These are phyloP conservation scores for Nannobrachium achirus DNA, from an alignment of 2,113 vertebrate genomes.

Conservation along the genomic window DNA sequence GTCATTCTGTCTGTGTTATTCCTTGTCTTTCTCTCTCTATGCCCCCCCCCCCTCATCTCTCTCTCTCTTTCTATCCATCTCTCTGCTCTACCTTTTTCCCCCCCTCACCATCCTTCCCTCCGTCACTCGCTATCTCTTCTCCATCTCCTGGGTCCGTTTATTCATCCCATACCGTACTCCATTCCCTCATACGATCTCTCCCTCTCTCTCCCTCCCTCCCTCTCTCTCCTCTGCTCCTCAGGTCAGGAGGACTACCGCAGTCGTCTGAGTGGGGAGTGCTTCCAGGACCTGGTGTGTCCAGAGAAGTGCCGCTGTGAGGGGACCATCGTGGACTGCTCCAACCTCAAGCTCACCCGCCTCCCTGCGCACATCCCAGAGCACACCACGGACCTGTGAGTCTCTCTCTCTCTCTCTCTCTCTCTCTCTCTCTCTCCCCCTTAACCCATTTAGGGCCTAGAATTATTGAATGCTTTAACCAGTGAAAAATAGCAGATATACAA, in stretches of 20 bases:
- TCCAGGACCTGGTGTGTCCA: constrained; percentile 94
- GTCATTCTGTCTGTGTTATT: not conserved
- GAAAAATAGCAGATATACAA: too few relatives aligned
- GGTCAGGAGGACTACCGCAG: constrained; percentile 95
- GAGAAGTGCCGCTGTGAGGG: constrained; percentile 96
- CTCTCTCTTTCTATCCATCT: too few relatives aligned
- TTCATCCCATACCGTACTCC: not conserved
- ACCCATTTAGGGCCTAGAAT: too few relatives aligned
- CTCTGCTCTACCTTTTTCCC: not conserved
- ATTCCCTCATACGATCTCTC: too few relatives aligned
- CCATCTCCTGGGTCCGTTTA: not conserved
- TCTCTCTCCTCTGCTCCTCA: constrained; percentile 55
- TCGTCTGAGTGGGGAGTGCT: constrained; percentile 91
- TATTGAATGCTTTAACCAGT: too few relatives aligned
- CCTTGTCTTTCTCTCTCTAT: not conserved
- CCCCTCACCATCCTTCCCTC: not conserved
- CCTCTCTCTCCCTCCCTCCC: not conserved
- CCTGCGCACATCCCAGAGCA: constrained; percentile 92
- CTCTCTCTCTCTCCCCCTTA: too few relatives aligned
- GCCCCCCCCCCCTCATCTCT: not conserved
- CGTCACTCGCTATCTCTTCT: not conserved
- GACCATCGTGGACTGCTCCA: constrained; percentile 94
- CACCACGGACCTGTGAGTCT: constrained; percentile 91
- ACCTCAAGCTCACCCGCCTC: constrained; percentile 89
- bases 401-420: not conserved